phyloP scores from a whole-genome alignment of 2,888 invertebrate species.

The Drosophila antonietae region DNA sequence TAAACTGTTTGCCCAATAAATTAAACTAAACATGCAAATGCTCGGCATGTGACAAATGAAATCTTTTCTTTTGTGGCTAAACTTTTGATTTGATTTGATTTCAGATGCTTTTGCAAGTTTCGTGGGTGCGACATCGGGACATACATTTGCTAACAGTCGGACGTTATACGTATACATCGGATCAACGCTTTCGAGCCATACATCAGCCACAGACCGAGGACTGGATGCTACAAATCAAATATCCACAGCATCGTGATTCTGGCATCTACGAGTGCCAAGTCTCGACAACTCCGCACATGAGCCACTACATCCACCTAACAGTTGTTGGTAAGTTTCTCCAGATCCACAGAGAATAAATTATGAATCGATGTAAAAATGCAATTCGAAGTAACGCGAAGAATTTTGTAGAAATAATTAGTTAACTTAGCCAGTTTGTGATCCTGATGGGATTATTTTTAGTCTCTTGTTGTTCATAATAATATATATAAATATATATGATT shows the following conservation, averaged over 20 bases:
- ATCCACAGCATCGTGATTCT: conserved; percentile 93
- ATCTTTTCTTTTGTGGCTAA: conserved; percentile 30
- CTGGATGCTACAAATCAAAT: conserved; percentile 96
- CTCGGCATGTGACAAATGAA: conserved; percentile 47
- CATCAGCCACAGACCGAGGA: conserved; percentile 94
- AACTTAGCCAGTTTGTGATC: too few relatives aligned
- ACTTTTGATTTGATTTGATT: conserved; percentile 22
- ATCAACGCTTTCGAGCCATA: conserved; percentile 95
- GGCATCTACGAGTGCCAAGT: conserved; percentile 98
- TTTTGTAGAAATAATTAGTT: too few relatives aligned
- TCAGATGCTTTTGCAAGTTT: conserved; percentile 91
- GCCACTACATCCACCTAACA: conserved; percentile 95
- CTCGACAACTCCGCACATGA: conserved; percentile 96
- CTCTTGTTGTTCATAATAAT: too few relatives aligned
- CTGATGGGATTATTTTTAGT: too few relatives aligned
- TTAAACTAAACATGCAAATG: conserved; percentile 49
- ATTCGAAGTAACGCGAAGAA: too few relatives aligned
- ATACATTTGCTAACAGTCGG: conserved; percentile 95
- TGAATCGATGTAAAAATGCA: too few relatives aligned
- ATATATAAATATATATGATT: too few relatives aligned
- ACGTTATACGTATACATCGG: conserved; percentile 95
- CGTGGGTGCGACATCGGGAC: conserved; percentile 96
- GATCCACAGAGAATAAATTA: too few relatives aligned
- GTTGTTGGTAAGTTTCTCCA: conserved; percentile 91
- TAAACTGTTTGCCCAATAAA: conserved; percentile 67